phyloP scores from a whole-genome alignment of 1,140 invertebrate species.

The Drosophila gunungcola region DNA sequence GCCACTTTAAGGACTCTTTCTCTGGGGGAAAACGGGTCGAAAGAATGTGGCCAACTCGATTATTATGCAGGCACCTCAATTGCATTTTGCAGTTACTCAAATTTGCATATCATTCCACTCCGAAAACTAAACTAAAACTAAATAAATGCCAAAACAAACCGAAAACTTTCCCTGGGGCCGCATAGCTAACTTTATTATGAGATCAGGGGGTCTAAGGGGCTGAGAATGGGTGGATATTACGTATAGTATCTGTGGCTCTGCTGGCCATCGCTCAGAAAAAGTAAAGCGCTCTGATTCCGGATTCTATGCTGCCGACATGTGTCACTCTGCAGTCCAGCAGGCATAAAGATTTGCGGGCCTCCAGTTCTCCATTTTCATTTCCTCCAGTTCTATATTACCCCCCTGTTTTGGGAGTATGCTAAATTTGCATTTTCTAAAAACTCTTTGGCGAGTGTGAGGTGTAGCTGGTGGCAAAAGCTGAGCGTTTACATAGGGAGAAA shows the following conservation, averaged over 20 bases:
- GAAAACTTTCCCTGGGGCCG: constrained; percentile 53
- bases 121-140: constrained; percentile 72
- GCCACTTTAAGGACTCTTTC: constrained; percentile 15
- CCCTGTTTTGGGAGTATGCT: constrained; percentile 17
- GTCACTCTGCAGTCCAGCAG: constrained; percentile 81
- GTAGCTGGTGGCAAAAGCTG: constrained; percentile 8
- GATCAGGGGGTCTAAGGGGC: constrained; percentile 22
- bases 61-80: constrained; percentile 79
- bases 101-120: constrained; percentile 76
- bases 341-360: constrained; percentile 77
- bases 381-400: neutral
- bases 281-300: constrained; percentile 73
- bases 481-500: constrained; percentile 2
- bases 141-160: constrained; percentile 78
- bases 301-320: constrained; percentile 82
- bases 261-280: constrained; percentile 66
- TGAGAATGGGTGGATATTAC: constrained; percentile 34
- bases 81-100: constrained; percentile 78
- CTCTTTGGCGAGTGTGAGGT: constrained; percentile 36
- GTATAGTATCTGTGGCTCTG: constrained; percentile 63
- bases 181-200: constrained; percentile 75
- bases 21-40: neutral
- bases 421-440: constrained; percentile 82
- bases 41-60: constrained; percentile 51
- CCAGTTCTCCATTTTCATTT: constrained; percentile 1